A percentile compares a stretch with the other conserved stretches of the same genome.
Evolutionary conservation across 2,113 vertebrate species (phyloP).

Genomic region (Dipodomys ordii): DNA sequence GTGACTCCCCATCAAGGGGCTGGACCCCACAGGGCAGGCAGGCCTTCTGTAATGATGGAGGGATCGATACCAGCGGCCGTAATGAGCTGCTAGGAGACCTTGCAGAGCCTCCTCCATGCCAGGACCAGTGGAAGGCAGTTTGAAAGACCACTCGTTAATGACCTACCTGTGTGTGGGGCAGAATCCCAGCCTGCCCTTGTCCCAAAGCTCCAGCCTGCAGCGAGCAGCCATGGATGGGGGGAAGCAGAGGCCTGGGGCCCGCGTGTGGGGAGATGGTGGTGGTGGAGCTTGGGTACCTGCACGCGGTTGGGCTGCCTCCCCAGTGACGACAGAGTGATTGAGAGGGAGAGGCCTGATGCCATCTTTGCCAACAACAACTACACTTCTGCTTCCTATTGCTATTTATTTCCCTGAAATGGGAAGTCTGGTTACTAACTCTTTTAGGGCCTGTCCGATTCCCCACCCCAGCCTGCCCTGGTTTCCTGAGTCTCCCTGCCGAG

Average conservation of each 20-base stretch:
- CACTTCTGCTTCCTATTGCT: background rate
- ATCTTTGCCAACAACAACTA: background rate
- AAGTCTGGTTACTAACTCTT: background rate
- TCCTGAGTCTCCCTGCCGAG: background rate
- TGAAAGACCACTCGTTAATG: constrained; percentile 52
- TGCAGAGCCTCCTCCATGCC: constrained; percentile 62
- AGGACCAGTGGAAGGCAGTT: constrained; percentile 58
- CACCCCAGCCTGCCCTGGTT: background rate
- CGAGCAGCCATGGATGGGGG: background rate
- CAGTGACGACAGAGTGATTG: no score
- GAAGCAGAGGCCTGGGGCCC: background rate
- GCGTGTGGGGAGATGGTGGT: background rate
- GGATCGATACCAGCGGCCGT: constrained; percentile 31
- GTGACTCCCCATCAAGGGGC: constrained; percentile 54
- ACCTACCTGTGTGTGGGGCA: background rate
- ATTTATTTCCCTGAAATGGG: background rate
- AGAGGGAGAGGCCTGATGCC: background rate
- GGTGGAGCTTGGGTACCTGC: background rate
- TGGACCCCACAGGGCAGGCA: background rate
- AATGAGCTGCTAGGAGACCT: constrained; percentile 61
- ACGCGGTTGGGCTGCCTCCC: background rate
- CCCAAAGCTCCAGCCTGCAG: constrained; percentile 12
- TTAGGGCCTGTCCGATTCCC: background rate
- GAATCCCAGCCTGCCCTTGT: background rate
- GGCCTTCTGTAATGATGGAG: constrained; percentile 65